These are phyloP conservation scores for Andrena hattorfiana DNA, from an alignment of 2,888 invertebrate genomes.

Conservation along the genomic window DNA sequence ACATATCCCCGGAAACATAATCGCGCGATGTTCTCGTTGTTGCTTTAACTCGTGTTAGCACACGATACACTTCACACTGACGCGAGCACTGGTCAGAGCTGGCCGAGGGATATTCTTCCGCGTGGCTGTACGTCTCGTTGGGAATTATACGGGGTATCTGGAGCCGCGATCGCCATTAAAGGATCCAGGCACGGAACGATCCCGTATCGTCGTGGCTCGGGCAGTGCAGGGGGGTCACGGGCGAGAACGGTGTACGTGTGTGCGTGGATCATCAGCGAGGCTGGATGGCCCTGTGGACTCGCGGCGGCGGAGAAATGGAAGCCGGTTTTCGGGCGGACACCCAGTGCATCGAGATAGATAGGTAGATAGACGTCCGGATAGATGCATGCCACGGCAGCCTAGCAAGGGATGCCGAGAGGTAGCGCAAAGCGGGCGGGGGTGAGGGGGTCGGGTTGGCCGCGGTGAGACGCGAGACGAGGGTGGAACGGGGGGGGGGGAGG, in stretches of 20 bases:
- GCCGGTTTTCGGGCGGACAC: constrained; percentile 75
- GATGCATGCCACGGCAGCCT: constrained; percentile 74
- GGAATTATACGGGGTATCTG: constrained; percentile 40
- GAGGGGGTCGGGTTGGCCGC: constrained; percentile 69
- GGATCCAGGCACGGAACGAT: constrained; percentile 48
- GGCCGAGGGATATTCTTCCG: constrained; percentile 15
- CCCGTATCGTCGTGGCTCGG: constrained; percentile 30
- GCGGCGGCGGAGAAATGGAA: constrained; percentile 59
- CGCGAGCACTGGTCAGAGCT: neutral
- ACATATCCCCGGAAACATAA: too few relatives aligned
- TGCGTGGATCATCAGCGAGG: constrained; percentile 33
- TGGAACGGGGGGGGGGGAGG: constrained; percentile 55
- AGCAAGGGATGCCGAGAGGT: constrained; percentile 73
- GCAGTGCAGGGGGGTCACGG: constrained; percentile 11
- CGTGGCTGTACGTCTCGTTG: constrained; percentile 11
- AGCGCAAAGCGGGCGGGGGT: constrained; percentile 65
- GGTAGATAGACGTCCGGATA: constrained; percentile 77
- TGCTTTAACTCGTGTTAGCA: too few relatives aligned
- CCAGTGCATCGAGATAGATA: constrained; percentile 77
- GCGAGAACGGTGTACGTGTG: neutral
- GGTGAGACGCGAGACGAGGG: constrained; percentile 71
- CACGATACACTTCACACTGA: too few relatives aligned
- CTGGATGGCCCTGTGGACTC: constrained; percentile 17
- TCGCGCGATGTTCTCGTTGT: too few relatives aligned
- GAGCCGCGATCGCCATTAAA: constrained; percentile 54